Conservation (phyloP, 2,113 vertebrate species). For the Laticauda colubrina region DNA sequence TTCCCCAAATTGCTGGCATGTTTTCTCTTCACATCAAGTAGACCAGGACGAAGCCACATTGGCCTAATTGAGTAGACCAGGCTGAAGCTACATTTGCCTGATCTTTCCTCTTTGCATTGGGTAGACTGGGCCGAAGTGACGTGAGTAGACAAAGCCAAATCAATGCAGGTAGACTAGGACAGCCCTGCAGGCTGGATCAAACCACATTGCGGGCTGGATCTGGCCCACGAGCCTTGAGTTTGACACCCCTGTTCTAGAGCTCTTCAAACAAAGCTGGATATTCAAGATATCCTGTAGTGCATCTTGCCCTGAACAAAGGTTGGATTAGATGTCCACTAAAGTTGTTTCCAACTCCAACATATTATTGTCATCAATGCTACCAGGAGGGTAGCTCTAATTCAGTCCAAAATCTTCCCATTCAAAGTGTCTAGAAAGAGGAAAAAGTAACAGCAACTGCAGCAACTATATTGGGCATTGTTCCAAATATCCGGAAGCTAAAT, state of each 20-base stretch:
- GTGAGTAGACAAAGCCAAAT: rapidly evolving
- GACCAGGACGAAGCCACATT: too few species aligned
- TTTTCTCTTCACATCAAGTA: too few species aligned
- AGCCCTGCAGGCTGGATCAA: rapidly evolving
- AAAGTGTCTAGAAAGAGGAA: background rate
- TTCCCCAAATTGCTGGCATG: too few species aligned
- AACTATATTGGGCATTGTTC: background rate
- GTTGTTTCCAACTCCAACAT: background rate
- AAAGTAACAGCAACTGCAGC: background rate
- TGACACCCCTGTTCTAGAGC: too few species aligned
- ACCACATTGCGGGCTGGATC: rapidly evolving
- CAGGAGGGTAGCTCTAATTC: background rate
- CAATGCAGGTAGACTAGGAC: too few species aligned
- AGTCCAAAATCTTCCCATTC: slow-evolving; percentile 4
- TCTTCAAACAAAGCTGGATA: background rate
- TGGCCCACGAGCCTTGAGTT: rapidly evolving
- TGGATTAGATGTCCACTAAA: background rate
- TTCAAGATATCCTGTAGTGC: background rate
- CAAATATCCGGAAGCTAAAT: slow-evolving; percentile 17
- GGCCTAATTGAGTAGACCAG: too few species aligned
- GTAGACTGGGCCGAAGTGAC: too few species aligned
- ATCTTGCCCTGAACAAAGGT: background rate
- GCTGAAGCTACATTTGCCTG: too few species aligned
- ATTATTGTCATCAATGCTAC: background rate
- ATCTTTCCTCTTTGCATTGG: too few species aligned